Percentiles rank a stretch among this genome's conserved stretches.
Evolutionary conservation across 2,888 invertebrate species (phyloP).

Genomic region (Pycnomerus fuliginosus): DNA sequence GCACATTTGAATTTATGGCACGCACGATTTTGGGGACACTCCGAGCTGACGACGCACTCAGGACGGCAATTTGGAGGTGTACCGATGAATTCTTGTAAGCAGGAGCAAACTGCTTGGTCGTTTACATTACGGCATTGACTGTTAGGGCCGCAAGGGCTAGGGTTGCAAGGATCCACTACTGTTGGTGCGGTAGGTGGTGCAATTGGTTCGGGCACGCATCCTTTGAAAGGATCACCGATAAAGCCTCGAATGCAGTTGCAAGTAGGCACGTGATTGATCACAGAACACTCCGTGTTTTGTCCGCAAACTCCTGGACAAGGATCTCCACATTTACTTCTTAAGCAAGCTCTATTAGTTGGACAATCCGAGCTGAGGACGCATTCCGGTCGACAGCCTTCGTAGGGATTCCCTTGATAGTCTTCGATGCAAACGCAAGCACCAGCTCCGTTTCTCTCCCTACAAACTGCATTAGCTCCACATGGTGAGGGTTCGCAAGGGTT

Average conservation of each 20-base stretch:
- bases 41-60: constrained; percentile 75
- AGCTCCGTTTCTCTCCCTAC: constrained; percentile 73
- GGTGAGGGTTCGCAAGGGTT: constrained; percentile 85
- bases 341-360: constrained; percentile 77
- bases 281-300: constrained; percentile 77
- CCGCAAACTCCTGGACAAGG: constrained; percentile 88
- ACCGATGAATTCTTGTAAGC: constrained; percentile 67
- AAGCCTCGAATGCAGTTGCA: constrained; percentile 75
- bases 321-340: constrained; percentile 79
- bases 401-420: constrained; percentile 83
- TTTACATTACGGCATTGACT: constrained; percentile 68
- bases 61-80: constrained; percentile 74
- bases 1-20: constrained; percentile 75
- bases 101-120: constrained; percentile 72
- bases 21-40: constrained; percentile 70
- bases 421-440: constrained; percentile 79
- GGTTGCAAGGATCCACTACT: constrained; percentile 63
- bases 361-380: constrained; percentile 86
- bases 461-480: constrained; percentile 82
- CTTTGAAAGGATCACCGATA: constrained; percentile 71
- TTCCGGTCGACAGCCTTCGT: constrained; percentile 83
- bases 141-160: constrained; percentile 76
- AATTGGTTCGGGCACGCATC: constrained; percentile 52
- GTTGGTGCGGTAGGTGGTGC: constrained; percentile 41
- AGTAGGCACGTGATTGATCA: constrained; percentile 83